phyloP scores from a whole-genome alignment of 2,888 invertebrate genomes.

The Orchestes rusci region DNA sequence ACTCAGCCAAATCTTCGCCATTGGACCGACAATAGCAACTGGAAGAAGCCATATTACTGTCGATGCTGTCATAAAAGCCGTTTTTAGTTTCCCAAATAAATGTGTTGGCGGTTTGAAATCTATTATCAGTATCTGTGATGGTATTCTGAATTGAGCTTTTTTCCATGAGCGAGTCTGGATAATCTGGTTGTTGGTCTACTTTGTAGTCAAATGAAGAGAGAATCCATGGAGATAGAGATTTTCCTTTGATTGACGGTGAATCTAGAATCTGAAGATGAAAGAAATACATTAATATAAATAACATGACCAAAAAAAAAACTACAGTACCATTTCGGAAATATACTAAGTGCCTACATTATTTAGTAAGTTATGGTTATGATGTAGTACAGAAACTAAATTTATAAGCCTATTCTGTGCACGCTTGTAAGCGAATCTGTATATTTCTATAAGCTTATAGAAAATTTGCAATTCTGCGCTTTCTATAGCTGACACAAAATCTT shows the following conservation, averaged over 20 bases:
- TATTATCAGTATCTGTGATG: slow-evolving; percentile 33
- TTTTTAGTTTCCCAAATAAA: slow-evolving; percentile 48
- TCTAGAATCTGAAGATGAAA: slow-evolving; percentile 15
- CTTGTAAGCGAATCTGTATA: too few species aligned
- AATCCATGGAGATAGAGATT: slow-evolving; percentile 45
- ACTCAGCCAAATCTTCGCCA: slow-evolving; percentile 52
- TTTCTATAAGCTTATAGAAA: too few species aligned
- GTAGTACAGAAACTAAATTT: too few species aligned
- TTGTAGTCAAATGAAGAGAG: slow-evolving; percentile 43
- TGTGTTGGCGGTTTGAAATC: slow-evolving; percentile 47
- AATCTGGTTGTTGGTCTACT: slow-evolving; percentile 28
- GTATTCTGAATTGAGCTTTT: slow-evolving; percentile 36
- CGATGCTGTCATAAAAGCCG: slow-evolving; percentile 63
- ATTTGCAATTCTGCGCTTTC: too few species aligned
- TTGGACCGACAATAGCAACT: slow-evolving; percentile 43
- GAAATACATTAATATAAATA: background rate
- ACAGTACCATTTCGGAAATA: too few species aligned
- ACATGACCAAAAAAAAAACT: too few species aligned
- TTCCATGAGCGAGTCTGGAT: slow-evolving; percentile 48
- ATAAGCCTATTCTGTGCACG: too few species aligned
- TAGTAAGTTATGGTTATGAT: too few species aligned
- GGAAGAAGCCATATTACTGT: slow-evolving; percentile 44
- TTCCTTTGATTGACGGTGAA: slow-evolving; percentile 34
- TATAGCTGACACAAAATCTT: too few species aligned
- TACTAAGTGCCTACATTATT: too few species aligned